Percentiles rank a stretch among this genome's conserved stretches.
phyloP scores from a whole-genome alignment of 2,888 invertebrate species.

The Capitulum mitella region DNA sequence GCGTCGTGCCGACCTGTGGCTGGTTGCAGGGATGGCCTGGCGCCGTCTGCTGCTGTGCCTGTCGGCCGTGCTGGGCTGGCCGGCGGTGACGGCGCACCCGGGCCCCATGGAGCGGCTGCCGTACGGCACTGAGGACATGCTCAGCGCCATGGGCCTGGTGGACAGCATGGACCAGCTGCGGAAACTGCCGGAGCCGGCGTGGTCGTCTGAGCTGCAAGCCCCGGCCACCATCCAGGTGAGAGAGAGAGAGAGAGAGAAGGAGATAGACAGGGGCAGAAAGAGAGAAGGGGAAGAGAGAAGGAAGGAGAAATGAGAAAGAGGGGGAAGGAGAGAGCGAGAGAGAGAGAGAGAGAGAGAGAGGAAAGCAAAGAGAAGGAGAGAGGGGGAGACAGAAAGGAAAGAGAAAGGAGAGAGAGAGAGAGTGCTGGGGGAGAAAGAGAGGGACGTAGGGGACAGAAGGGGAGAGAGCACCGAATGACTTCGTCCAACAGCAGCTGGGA shows the following conservation, averaged over 20 bases:
- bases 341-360: no score
- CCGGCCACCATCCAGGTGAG: no score
- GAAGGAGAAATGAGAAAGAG: no score
- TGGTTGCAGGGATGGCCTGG: not conserved
- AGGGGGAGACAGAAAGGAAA: not conserved
- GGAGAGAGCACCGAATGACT: not conserved
- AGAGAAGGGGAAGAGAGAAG: no score
- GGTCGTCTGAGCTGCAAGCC: no score
- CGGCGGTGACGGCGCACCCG: not conserved
- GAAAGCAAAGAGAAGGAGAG: no score
- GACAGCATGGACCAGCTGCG: not conserved
- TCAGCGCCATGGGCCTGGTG: constrained; percentile 6
- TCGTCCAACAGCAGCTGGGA: no score
- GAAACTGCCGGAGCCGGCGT: not conserved
- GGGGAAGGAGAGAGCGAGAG: no score
- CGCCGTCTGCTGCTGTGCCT: not conserved
- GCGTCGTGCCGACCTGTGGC: no score
- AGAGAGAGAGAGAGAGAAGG: no score
- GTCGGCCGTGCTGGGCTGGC: not conserved
- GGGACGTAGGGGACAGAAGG: not conserved
- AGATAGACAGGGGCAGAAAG: no score
- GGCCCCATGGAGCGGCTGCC: not conserved
- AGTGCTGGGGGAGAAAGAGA: not conserved
- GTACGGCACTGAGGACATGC: not conserved
- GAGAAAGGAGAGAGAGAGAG: not conserved